Evolutionary conservation across 2,113 vertebrate species (phyloP), one percentile per base, ranked within the genome.

Genomic region (Poecilia latipinna): DNA sequence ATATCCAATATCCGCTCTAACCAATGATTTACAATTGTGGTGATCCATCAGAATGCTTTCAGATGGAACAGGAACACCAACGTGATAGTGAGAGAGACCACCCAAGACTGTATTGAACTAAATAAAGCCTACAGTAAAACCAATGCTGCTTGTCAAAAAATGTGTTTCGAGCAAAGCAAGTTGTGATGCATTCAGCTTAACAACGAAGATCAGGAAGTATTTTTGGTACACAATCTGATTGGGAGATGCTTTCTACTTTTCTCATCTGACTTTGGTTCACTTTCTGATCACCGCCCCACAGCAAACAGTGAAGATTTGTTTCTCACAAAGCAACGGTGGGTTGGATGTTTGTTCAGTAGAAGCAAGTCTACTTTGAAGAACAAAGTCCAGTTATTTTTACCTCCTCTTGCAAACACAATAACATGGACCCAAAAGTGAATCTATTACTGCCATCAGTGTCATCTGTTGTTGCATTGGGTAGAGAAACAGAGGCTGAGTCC

Each of bases 271-370:
- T 68, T 31, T 48, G 65, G 37, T 70, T 83, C 54, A 32, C 61
- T 85, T 72, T 79, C 31, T 8, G 13, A 42, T 48, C 68, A 74
- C 26, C 61, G 17, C 33, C 42, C 68, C 72, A 29, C 42, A 75
- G 33, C 4, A 19, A 31, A 65, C 60, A 67, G 51, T n/a, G 29
- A 17, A 13, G 32, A 64, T 75, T 61, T 31, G 6, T 37, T 75
- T 75, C 37, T 65, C 76, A 54, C 51, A 68, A 72, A 84, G 78
- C 72, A 74, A 57, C 66, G 62, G 7, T 11, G 19, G 68, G 17
- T 61, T 62, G 66, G 63, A 68, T 61, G 26, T 83, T 85, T 73
- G 39, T 80, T 67, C 78, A 42, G 74, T 73, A 37, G 68, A 72
- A 57, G n/a, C 66, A 70, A 65, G 60, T 68, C 80, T 72, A 13